Percentiles rank a stretch among this genome's conserved stretches.
Evolutionary conservation across 2,888 invertebrate genomes (phyloP).

Genomic region (Metalampra italica): DNA sequence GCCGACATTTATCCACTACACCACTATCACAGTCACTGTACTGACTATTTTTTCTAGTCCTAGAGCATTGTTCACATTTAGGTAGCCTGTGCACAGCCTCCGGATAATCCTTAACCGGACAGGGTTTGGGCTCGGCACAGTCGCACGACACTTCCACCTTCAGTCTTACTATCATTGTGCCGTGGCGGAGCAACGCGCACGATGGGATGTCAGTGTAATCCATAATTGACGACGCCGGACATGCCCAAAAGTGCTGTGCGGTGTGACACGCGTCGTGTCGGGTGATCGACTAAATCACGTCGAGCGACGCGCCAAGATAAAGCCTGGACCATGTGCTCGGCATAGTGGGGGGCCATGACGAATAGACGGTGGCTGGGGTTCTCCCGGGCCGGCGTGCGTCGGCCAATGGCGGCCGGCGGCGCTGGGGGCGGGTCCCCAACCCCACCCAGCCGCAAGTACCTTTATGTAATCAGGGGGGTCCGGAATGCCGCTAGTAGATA

Average conservation of each 20-base stretch:
- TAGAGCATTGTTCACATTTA: conserved; percentile 63
- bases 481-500: conserved; percentile 36
- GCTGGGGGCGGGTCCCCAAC: conserved; percentile 42
- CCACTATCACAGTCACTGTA: conserved; percentile 74
- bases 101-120: conserved; percentile 30
- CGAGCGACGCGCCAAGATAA: conserved; percentile 69
- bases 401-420: conserved; percentile 48
- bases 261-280: conserved; percentile 68
- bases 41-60: conserved; percentile 64
- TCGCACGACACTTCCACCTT: conserved; percentile 46
- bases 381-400: conserved; percentile 31
- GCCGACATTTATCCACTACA: conserved; percentile 54
- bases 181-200: conserved; percentile 43
- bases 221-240: conserved; percentile 55
- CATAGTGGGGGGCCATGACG: conserved; percentile 47
- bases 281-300: conserved; percentile 70
- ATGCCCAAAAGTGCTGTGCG: conserved; percentile 58
- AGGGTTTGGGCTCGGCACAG: conserved; percentile 32
- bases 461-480: conserved; percentile 46
- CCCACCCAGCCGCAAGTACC: conserved; percentile 47
- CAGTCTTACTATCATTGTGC: conserved; percentile 2
- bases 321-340: conserved; percentile 57
- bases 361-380: conserved; percentile 44
- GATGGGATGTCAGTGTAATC: conserved; percentile 60
- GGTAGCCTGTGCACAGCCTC: conserved; percentile 38